Evolutionary conservation across 35 echinoderm and acorn worm genomes (phyloP), one percentile per base, ranked within the genome.

Genomic region (Ophiothrix spiculata): DNA sequence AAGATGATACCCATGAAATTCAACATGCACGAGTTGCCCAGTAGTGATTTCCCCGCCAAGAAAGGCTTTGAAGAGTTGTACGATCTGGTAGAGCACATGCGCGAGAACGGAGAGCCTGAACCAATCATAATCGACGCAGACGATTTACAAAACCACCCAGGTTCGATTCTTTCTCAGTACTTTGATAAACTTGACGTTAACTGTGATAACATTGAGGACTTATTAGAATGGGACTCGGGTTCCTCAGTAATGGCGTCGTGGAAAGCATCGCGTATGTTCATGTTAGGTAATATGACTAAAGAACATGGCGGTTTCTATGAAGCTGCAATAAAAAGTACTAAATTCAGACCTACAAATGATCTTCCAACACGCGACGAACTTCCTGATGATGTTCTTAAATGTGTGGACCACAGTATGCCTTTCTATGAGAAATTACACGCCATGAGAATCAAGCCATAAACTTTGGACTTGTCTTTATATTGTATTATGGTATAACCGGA

Each of bases 121-220:
- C 87, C 87, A 17, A 75, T 89, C 32, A 83, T 89, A 6, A 81
- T 89, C 38, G 87, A 89, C 36, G 54, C 87, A 14, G 87, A 89
- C 31, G 87, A 89, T 78, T 39, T 89, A 19, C 87, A 75, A 31
- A 37, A 41, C 28, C 32, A 89, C 25, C 87, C 87, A 31, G 79
- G 36, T 38, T 79, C 36, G 25, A 83, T 89, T 15, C 56, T 89
- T 25, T 64, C 54, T 21, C 56, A 80, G 38, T 81, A 69, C 79
- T 89, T 79, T 19, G 38, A 80, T 32, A 69, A 36, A 37, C 21
- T 89, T 15, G 87, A 80, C 19, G 69, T 89, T 3, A 73, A 54
- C 25, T 82, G 80, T 40, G 63, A 40, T 34, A 69, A 69, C 29
- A 69, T 69, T 25, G 79, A 82, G 29, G 37, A 75, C 36, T 17